Evolutionary conservation across 2,888 invertebrate species (phyloP), one percentile per base, ranked within the genome.

Genomic region (Luperina nickerlii): DNA sequence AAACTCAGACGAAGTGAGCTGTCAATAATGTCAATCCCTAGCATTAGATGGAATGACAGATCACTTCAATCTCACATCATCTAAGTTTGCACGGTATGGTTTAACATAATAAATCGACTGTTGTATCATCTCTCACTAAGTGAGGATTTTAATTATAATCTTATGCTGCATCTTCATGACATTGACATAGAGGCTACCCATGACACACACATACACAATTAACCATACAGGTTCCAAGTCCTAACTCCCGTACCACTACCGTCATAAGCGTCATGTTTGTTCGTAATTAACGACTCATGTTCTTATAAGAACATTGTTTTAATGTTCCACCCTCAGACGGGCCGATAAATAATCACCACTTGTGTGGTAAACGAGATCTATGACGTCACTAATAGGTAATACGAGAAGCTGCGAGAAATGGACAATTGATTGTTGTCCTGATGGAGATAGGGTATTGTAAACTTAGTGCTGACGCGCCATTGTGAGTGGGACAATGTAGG

Each of bases 251-350:
- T 82, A 86, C 91, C 90, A 92, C 79, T 87, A 90, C 86, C 91
- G 90, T 92, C 90, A 90, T 89, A 90, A 93, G 90, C 90, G 88
- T 92, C 94, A 92, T 95, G 95, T 96, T 94, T 94, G 94, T 94
- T 95, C 94, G 92, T 95, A 95, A 96, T 96, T 96, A 96, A 96
- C 96, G 95, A 95, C 94, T 93, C 94, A 92, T 94, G 94, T 93
- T 93, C 92, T 84, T 92, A 92, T 92, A 93, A 91, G 94, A 93
- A 95, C 96, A 96, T 95, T 96, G 96, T 96, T 93, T 91, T 90
- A 91, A 90, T 90, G 90, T 88, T 83, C 82, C 75, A 85, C 83
- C 87, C 83, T 90, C 87, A 88, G 84, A 87, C 71, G 71, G 78
- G 89, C 89, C 93, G 92, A 95, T 95, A 95, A 96, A 96, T 94